Percentiles rank a stretch among this genome's conserved stretches.
Evolutionary conservation across 2,797 vertebrate genomes (phyloP).

Genomic region (Darevskia nairensis): DNA sequence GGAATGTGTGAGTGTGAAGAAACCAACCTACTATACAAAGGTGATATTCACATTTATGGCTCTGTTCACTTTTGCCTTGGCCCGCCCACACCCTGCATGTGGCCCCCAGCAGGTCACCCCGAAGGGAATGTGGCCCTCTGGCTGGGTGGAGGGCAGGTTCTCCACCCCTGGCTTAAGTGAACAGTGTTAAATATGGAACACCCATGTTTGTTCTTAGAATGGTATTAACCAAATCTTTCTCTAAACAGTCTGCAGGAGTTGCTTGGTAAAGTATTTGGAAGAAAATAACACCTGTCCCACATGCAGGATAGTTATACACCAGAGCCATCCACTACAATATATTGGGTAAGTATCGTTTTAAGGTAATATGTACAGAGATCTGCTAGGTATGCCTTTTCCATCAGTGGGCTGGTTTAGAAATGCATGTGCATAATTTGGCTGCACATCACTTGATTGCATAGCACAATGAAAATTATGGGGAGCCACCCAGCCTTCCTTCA

Average conservation of each 20-base stretch:
- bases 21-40: too few relatives aligned
- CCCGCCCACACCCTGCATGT: too few relatives aligned
- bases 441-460: not conserved
- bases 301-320: constrained; percentile 98
- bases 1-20: too few relatives aligned
- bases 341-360: constrained; percentile 88
- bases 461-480: not conserved
- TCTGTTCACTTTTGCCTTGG: too few relatives aligned
- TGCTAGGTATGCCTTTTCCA: not conserved
- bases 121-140: too few relatives aligned
- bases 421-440: not conserved
- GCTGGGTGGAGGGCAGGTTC: too few relatives aligned
- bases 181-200: not conserved
- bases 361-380: not conserved
- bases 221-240: constrained; percentile 44
- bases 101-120: too few relatives aligned
- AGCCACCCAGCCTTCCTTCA: not conserved
- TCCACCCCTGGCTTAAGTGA: not conserved
- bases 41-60: too few relatives aligned
- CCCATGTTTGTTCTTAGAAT: not conserved
- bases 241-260: constrained; percentile 94
- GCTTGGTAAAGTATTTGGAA: constrained; percentile 97
- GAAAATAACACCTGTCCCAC: constrained; percentile 99
- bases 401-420: not conserved
- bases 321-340: constrained; percentile 98